Evolutionary conservation across 2,797 vertebrate genomes (phyloP).

Genomic region (Catamblyrhynchus diadema): DNA sequence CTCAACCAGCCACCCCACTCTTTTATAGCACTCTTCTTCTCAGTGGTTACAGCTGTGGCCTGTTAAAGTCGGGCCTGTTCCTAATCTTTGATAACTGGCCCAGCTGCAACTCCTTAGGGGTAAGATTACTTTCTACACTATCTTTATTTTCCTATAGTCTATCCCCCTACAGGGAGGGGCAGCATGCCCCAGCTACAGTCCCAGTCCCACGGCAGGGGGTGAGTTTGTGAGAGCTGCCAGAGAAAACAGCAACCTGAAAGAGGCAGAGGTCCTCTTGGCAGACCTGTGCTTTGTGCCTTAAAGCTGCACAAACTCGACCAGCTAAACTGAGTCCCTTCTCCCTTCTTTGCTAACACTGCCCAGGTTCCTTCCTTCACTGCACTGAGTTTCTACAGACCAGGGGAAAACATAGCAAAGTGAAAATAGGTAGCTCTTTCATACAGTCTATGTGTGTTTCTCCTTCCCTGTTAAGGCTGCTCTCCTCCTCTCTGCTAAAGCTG

Average conservation of each 20-base stretch:
- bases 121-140: no score
- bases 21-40: no score
- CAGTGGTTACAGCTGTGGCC: no score
- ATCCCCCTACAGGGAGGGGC: neutral
- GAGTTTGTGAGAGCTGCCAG: rapidly evolving
- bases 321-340: neutral
- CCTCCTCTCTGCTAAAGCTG: neutral
- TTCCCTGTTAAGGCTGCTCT: neutral
- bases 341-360: neutral
- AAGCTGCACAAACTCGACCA: neutral
- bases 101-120: no score
- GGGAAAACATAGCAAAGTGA: rapidly evolving
- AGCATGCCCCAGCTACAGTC: neutral
- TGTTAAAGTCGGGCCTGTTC: no score
- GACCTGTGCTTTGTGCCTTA: neutral
- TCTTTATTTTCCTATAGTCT: no score
- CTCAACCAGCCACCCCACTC: no score
- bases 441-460: neutral
- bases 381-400: neutral
- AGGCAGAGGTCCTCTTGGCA: neutral
- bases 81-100: no score
- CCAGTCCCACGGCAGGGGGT: neutral
- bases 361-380: neutral
- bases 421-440: neutral
- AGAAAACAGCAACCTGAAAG: neutral